Conservation (phyloP, 1,140 invertebrate genomes). For the Zaprionus africanus region DNA sequence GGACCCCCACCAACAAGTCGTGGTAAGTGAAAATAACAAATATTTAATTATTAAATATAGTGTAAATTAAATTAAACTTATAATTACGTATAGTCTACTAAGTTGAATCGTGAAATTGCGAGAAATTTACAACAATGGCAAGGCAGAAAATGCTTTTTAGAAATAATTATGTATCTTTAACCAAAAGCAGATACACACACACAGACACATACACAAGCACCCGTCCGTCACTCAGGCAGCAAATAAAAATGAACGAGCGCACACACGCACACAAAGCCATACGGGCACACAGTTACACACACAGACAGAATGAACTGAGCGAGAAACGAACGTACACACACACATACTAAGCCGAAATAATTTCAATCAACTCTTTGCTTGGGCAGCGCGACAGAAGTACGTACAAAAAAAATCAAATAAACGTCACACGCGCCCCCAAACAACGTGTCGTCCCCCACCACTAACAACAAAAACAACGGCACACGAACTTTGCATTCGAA, state of each 20-base stretch:
- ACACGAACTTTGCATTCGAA: conserved; percentile 12
- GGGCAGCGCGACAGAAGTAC: conserved; percentile 30
- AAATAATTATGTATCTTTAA: conserved; percentile 84
- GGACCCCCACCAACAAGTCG: not conserved
- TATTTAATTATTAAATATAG: not conserved
- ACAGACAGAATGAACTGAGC: conserved; percentile 53
- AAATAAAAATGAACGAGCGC: conserved; percentile 55
- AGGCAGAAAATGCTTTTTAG: conserved; percentile 84
- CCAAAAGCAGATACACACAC: conserved; percentile 72
- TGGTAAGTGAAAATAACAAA: conserved; percentile 35
- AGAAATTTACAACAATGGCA: conserved; percentile 80
- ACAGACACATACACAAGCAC: conserved; percentile 33
- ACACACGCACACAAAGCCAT: conserved; percentile 40
- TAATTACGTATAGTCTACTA: conserved; percentile 31
- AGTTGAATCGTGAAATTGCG: conserved; percentile 69
- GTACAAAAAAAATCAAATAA: conserved; percentile 62
- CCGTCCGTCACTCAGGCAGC: conserved; percentile 42
- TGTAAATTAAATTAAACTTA: not conserved
- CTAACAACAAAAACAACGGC: conserved; percentile 19
- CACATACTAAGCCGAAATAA: conserved; percentile 58
- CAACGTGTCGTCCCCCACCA: conserved; percentile 38
- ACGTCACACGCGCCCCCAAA: conserved; percentile 71
- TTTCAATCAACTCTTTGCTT: conserved; percentile 79
- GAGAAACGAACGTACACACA: conserved; percentile 53
- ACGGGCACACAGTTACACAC: conserved; percentile 32